phyloP scores from a whole-genome alignment of 1,140 invertebrate genomes.

The Acromyrmex heyeri region DNA sequence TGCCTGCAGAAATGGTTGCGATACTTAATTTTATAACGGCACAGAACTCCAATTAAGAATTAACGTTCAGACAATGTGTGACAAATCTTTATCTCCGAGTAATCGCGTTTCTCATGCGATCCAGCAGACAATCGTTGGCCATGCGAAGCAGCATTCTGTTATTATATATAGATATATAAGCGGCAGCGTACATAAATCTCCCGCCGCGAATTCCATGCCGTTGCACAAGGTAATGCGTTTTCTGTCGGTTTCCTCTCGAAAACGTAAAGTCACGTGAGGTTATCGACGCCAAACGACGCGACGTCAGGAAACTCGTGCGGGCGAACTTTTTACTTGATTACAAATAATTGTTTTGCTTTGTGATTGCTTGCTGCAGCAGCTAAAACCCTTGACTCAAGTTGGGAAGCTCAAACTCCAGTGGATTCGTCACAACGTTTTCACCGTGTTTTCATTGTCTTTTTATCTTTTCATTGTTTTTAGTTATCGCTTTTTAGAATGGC shows the following conservation, averaged over 20 bases:
- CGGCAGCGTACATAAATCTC: constrained; percentile 69
- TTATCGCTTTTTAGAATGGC: constrained; percentile 56
- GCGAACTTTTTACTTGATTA: constrained; percentile 62
- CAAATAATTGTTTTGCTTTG: constrained; percentile 72
- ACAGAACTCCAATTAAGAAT: constrained; percentile 15
- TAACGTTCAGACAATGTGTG: constrained; percentile 21
- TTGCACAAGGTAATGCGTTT: not conserved
- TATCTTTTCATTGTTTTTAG: constrained; percentile 43
- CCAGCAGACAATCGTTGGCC: constrained; percentile 59
- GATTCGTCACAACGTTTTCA: constrained; percentile 72
- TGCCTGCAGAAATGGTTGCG: not conserved
- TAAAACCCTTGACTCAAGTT: constrained; percentile 87
- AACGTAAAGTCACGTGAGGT: not conserved
- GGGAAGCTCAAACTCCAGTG: constrained; percentile 82
- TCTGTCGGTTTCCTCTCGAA: not conserved
- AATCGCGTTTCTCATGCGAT: constrained; percentile 56
- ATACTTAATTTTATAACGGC: not conserved
- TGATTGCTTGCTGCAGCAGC: constrained; percentile 79
- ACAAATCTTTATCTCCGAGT: not conserved
- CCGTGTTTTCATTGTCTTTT: constrained; percentile 54
- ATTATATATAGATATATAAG: constrained; percentile 68
- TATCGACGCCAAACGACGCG: constrained; percentile 15
- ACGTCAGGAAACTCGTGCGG: constrained; percentile 42
- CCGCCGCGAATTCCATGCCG: constrained; percentile 37
- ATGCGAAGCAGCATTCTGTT: constrained; percentile 79